Conservation (phyloP, 2,113 vertebrate genomes). For the Bubo scandiacus region DNA sequence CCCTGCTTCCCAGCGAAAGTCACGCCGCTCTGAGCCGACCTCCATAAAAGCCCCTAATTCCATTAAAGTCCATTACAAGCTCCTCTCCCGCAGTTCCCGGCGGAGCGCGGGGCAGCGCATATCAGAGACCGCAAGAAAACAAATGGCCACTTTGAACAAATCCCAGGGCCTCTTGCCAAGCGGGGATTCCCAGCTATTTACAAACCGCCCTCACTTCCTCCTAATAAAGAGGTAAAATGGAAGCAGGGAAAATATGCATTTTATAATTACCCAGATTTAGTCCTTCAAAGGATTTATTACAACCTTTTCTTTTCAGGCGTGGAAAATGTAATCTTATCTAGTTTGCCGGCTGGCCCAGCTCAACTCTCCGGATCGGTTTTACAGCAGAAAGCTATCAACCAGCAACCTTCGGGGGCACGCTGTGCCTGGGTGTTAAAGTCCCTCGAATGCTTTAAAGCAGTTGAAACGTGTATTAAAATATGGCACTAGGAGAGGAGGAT, state of each 20-base stretch:
- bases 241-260: neutral
- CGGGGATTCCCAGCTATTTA: slow-evolving; percentile 1
- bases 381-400: neutral
- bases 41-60: neutral
- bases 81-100: neutral
- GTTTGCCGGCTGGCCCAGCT: neutral
- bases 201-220: neutral
- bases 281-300: slow-evolving; percentile 54
- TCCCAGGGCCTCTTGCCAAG: neutral
- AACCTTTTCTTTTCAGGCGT: slow-evolving; percentile 52
- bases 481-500: neutral
- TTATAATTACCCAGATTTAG: slow-evolving; percentile 33
- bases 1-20: neutral
- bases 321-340: slow-evolving; percentile 47
- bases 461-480: neutral
- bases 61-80: neutral
- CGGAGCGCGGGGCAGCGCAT: neutral
- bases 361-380: neutral
- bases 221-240: slow-evolving; percentile 27
- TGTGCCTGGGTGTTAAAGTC: neutral
- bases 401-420: neutral
- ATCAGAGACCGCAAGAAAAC: neutral
- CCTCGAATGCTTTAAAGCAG: neutral
- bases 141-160: neutral
- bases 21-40: neutral